These are phyloP conservation scores for Neopelma chrysocephalum DNA, from an alignment of 2,797 vertebrate species.

Conservation along the genomic window DNA sequence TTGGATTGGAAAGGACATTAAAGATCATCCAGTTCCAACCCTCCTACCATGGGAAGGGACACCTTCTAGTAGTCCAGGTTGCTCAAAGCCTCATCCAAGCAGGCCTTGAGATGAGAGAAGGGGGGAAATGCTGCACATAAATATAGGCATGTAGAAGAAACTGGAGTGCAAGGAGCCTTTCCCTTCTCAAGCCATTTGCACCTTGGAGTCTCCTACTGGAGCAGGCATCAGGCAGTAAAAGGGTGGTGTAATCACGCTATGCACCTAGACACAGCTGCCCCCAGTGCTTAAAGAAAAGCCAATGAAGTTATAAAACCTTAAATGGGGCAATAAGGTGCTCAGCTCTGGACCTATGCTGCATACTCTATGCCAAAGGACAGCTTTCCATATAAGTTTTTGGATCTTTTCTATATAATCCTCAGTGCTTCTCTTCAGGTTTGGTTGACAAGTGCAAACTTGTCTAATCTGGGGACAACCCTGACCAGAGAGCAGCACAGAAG, in stretches of 20 bases:
- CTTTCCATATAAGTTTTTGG: background rate
- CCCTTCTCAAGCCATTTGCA: background rate
- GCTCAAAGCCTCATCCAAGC: background rate
- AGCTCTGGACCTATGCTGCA: background rate
- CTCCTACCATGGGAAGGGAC: background rate
- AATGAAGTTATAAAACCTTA: background rate
- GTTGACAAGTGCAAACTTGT: background rate
- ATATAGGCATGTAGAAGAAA: accelerated
- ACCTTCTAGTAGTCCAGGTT: background rate
- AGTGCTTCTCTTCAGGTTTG: background rate
- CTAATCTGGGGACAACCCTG: background rate
- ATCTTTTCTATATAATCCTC: background rate
- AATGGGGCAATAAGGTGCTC: accelerated
- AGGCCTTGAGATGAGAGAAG: background rate
- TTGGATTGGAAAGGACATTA: background rate
- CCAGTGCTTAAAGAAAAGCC: background rate
- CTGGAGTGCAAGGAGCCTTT: background rate
- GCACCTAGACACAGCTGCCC: background rate
- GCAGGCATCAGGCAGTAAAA: background rate
- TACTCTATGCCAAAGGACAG: background rate
- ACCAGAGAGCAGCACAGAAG: background rate
- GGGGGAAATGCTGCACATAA: accelerated
- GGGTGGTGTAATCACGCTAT: background rate
- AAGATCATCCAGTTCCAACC: background rate
- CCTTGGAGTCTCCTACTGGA: background rate